These are phyloP conservation scores for Alectoris magna DNA, from an alignment of 2,797 vertebrate genomes.

Conservation along the genomic window DNA sequence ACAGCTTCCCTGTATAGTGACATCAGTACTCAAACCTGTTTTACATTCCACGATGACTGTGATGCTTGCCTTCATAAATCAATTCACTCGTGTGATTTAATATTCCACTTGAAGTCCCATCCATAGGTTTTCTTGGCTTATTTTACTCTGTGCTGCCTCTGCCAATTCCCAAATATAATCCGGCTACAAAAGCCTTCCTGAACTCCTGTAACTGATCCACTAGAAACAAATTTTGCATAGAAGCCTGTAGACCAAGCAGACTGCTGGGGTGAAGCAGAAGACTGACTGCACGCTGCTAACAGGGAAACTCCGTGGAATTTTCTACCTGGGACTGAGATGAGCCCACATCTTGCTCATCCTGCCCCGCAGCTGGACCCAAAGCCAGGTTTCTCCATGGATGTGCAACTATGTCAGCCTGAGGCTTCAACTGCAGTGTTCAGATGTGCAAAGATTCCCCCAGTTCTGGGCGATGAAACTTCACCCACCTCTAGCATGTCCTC, in stretches of 20 bases:
- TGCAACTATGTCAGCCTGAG: background rate
- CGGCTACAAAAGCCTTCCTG: background rate
- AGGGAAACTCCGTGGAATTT: background rate
- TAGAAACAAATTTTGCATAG: background rate
- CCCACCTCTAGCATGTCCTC: background rate
- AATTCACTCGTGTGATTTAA: background rate
- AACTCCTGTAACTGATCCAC: background rate
- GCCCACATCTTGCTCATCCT: background rate
- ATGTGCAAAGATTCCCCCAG: background rate
- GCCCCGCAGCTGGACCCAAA: background rate
- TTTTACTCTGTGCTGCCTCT: background rate
- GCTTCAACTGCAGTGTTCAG: background rate
- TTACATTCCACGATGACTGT: background rate
- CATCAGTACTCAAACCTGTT: background rate
- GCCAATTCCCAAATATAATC: background rate
- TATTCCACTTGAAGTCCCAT: background rate
- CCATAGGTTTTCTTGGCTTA: background rate
- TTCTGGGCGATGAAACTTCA: background rate
- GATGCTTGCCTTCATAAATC: background rate
- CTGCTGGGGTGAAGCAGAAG: background rate
- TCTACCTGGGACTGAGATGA: background rate
- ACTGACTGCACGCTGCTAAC: background rate
- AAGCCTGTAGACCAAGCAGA: background rate
- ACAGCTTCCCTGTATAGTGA: background rate
- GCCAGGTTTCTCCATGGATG: background rate